Base-by-base conservation (phyloP, 2,888 invertebrate genomes). In the Ischnura elegans region DNA sequence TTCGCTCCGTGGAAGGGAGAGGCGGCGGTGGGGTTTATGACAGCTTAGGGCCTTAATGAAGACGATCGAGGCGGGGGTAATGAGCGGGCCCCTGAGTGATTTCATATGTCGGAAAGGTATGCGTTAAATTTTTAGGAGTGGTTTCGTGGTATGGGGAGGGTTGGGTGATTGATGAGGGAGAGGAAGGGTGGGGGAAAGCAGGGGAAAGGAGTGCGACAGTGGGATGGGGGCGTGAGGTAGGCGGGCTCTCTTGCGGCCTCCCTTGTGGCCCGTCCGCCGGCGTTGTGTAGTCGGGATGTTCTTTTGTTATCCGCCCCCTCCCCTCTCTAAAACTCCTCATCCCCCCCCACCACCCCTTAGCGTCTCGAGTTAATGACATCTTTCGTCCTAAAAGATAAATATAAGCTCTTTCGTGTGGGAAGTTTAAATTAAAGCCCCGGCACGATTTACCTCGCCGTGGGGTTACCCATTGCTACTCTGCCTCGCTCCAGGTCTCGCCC, bases 1-100 rank as follows among this genome's bases (percentile, higher is more conserved):
- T 76, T 76, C 36, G 13, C 25, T 29, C 25, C 51, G 51, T 51
- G 13, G 51, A 51, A 51, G 19, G 51, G 13, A 51, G 51, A 51
- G 76, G 36, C 29, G 51, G 87, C 51, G 87, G 42, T 47, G 90
- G 90, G 90, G 90, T 90, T 90, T 90, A 90, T 90, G 90, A 90
- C 90, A 90, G 90, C 90, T 90, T 90, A 61, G 61, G 36, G 61
- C 90, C 90, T 90, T 90, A 90, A 90, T 90, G 90, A 90, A 90
- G 90, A 90, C 90, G 61, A 90, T 90, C 90, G 43, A 66, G 45
- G 90, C 61, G 61, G 90, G 66, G 90, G 90, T 90, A 90, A 90
- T 90, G 87, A 87, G 87, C 87, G 87, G 51, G 55, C 87, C 76
- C 87, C 51, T 87, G 87, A 87, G 87, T 87, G 90, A 90, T 90